Conservation (phyloP, 1,140 invertebrate species). For the Muscidifurax raptorellus region DNA sequence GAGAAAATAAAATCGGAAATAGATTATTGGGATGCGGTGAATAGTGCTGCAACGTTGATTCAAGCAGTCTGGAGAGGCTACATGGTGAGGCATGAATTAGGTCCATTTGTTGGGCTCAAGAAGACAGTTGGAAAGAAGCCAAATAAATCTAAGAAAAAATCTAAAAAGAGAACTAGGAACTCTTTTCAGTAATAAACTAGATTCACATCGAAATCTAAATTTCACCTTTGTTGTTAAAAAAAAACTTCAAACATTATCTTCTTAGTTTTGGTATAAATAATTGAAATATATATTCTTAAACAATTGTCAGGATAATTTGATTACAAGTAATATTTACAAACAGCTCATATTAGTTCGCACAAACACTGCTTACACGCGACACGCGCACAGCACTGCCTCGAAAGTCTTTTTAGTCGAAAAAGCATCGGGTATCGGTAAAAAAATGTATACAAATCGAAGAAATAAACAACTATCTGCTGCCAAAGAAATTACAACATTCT, state of each 20-base stretch:
- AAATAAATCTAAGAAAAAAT: conserved; percentile 34
- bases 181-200: neutral
- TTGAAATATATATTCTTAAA: conserved; percentile 73
- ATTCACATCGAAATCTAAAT: neutral
- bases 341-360: conserved; percentile 61
- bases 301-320: conserved; percentile 67
- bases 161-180: conserved; percentile 4
- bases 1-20: conserved; percentile 49
- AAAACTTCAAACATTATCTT: neutral
- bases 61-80: conserved; percentile 65
- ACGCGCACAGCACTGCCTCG: conserved; percentile 57
- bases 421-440: conserved; percentile 41
- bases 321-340: conserved; percentile 70
- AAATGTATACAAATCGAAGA: neutral
- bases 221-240: neutral
- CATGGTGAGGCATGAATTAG: conserved; percentile 66
- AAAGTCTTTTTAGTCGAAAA: conserved; percentile 24
- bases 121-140: conserved; percentile 48
- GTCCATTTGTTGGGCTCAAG: conserved; percentile 55
- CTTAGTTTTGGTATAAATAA: conserved; percentile 70
- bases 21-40: conserved; percentile 53
- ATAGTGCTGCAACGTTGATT: conserved; percentile 62
- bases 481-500: conserved; percentile 13
- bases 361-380: conserved; percentile 61
- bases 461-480: neutral